Base-by-base conservation (phyloP, 2,888 invertebrate genomes). In the Pachydiplax longipennis region DNA sequence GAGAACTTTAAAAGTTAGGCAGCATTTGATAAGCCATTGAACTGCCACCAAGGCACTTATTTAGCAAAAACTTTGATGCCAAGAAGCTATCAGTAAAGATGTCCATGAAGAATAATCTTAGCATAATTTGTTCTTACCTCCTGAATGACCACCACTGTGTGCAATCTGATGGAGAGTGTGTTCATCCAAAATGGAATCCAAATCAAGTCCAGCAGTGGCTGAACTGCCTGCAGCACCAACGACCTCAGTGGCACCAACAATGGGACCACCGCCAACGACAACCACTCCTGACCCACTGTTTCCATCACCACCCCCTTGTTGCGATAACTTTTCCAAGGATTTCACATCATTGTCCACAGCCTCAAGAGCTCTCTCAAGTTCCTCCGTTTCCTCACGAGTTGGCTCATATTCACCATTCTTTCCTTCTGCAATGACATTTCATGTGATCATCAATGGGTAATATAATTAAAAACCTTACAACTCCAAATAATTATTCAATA, bases 331-430 rank as follows among this genome's bases (percentile, higher is more conserved):
- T 93, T 96, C 96, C 92, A 96, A 94, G 91, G 96, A 96, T 93
- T 96, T 96, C 35, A 96, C 96, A 93, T 96, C 96, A 93, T 96
- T 96, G 93, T 97, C 97, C 81, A 97, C 97, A 87, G 96, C 96
- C 92, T 97, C 97, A 92, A 98, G 94, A 13, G 98, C 98, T 91
- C 98, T 96, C 93, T 98, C 98, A 92, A 98, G 94, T 93, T 98
- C 98, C 92, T 98, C 98, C 61, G 97, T 97, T 94, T 98, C 98
- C 93, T 97, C 98, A 93, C 96, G 95, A 90, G 96, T 95, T 65
- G 96, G 96, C 92, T 96, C 95, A 92, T 96, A 96, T 92, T 96
- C 96, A n/a, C 96, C 96, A 93, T 96, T 96, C 93, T 96, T 96
- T 93, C 96, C 96, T 93, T 95, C 96, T 96, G 92, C 22, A 93